These are phyloP conservation scores for Odontocolon sp. DNA, from an alignment of 2,888 invertebrate genomes.

Conservation along the genomic window DNA sequence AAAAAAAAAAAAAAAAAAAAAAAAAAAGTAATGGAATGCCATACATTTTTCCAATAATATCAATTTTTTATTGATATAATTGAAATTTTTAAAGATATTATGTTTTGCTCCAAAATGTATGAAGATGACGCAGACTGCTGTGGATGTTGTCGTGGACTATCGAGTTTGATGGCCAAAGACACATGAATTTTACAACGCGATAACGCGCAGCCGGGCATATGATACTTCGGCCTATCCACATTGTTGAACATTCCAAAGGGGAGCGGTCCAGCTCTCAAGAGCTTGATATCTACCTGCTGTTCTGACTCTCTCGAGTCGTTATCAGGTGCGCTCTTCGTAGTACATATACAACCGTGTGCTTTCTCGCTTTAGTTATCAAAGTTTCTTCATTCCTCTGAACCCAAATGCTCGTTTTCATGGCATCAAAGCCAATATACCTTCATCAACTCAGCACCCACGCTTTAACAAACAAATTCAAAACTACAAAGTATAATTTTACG, in stretches of 20 bases:
- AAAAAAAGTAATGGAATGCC: too few species aligned
- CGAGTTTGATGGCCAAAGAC: constrained; percentile 21
- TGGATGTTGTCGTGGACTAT: background rate
- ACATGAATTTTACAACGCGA: constrained; percentile 19
- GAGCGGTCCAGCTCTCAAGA: background rate
- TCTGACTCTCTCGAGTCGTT: background rate
- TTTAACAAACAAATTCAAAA: background rate
- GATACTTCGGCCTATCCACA: background rate
- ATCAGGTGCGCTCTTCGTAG: background rate
- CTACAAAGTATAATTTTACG: background rate
- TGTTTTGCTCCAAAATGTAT: background rate
- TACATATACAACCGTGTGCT: background rate
- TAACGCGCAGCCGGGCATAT: constrained; percentile 2
- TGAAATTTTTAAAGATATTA: too few species aligned
- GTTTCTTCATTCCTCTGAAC: too few species aligned
- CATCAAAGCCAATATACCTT: constrained; percentile 2
- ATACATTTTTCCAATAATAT: too few species aligned
- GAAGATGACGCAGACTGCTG: constrained; percentile 1
- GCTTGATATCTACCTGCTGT: background rate
- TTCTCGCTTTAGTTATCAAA: constrained; percentile 21
- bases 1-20: too few species aligned
- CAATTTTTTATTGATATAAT: too few species aligned
- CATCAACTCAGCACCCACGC: background rate
- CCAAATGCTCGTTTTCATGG: background rate
- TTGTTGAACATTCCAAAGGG: background rate